Base-by-base conservation (phyloP, 2,113 vertebrate species). In the Trochalopteron elliotii region DNA sequence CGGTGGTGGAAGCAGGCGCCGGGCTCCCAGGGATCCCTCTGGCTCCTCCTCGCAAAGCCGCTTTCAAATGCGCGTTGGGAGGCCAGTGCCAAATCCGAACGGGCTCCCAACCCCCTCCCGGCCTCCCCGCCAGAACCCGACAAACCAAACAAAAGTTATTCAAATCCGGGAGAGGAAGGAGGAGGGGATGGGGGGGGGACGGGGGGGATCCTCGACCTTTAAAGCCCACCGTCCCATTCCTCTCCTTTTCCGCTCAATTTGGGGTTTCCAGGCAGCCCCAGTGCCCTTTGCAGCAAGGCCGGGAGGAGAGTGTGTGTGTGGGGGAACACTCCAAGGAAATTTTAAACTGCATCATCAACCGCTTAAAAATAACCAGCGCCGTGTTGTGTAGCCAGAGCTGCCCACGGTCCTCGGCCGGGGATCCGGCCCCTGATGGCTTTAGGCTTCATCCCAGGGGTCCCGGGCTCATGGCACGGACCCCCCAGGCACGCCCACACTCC, bases 91-190 rank as follows among this genome's bases (percentile, higher is more conserved):
- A 93, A 93, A 88, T 71, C 83, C 80, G 37, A 85, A 33, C 53
- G 63, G 47, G 53, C 55, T 93, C 93, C 93, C 93, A 89, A 89
- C 89, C 94, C 94, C 94, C 94, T 91, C 91, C 61, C 85, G 89
- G 91, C 91, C 92, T 91, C 71, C 70, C 89, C 88, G 91, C 94
- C 94, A 90, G 84, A 67, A 68, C 47, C 80, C 87, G 68, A 72
- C 89, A 95, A 95, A 93, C 94, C 91, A 93, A 93, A 91, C 87
- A 93, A 85, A 88, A 93, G 93, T 93, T 82, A 83, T 93, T 93
- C 94, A 90, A 90, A 93, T 69, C 81, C 71, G 24, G 22, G 15
- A 53, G 59, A 68, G 57, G 42, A 87, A 28, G 71, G 82, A 60
- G 74, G 85, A 56, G 89, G 80, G 55, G 39, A 72, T n/a, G 55